Base-by-base conservation (phyloP, 1,140 invertebrate genomes). In the Drosophila equinoxialis region DNA sequence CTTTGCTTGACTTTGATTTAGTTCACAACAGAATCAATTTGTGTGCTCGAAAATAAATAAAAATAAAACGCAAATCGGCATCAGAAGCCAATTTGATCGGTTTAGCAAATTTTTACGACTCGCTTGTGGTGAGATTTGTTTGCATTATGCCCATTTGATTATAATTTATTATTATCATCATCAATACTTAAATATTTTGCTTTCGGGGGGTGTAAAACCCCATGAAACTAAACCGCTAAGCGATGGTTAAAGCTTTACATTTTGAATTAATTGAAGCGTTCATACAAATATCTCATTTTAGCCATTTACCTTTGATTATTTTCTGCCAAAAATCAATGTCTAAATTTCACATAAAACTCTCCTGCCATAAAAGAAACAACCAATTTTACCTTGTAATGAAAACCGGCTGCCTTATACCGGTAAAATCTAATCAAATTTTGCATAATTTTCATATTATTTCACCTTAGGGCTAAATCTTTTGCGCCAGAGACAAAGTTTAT, bases 1-100 rank as follows among this genome's bases (percentile, higher is more conserved):
- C 75, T 78, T 74, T 67, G 79, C 61, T 23, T 66, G 69, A 68
- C 83, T 79, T 81, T 89, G 84, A 89, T 89, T 89, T 89, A 89
- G 84, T 84, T 89, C 68, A 68, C 64, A 45, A 48, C 54, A 72
- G 68, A 86, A 79, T 86, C 83, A 86, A 86, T 86, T 87, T 89
- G 84, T 81, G 77, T 78, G 83, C 83, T 70, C 76, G 66, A 71
- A 74, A 89, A 84, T 84, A 89, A 84, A 89, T 89, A 89, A 89
- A 89, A 89, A 89, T 84, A 87, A 78, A 57, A 67, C 72, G 65
- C 74, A 78, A 86, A 87, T 79, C 83, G 80, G 84, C 71, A 81
- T 81, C 77, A 77, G 69, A 84, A 77, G 80, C 81, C 84, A 84
- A 81, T 89, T 87, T 75, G 69, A 84, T 87, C 74, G 83, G 83